These are phyloP conservation scores for Paratrypauchen microcephalus DNA, from an alignment of 2,797 vertebrate genomes.

Conservation along the genomic window DNA sequence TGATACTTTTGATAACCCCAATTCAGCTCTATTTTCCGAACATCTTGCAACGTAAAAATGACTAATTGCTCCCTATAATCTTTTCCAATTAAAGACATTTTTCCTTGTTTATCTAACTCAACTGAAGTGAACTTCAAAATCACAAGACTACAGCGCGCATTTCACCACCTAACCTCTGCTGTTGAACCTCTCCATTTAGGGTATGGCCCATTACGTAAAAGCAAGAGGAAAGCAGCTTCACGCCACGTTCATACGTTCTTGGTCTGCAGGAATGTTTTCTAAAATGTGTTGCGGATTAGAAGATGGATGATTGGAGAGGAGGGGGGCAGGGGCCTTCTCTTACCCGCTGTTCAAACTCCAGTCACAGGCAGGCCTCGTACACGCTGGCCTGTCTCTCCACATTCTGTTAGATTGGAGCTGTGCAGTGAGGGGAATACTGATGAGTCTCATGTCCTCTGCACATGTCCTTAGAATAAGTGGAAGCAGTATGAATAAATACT, in stretches of 20 bases:
- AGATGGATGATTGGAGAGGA: constrained; percentile 41
- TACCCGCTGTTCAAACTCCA: constrained; percentile 6
- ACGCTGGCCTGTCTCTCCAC: constrained; percentile 11
- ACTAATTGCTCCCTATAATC: background rate
- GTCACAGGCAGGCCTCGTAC: constrained; percentile 1
- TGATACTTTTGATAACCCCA: no score
- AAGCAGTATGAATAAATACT: no score
- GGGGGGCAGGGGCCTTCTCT: constrained; percentile 20
- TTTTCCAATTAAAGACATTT: background rate
- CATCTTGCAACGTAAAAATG: background rate
- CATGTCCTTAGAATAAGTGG: background rate
- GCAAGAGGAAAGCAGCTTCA: constrained; percentile 29
- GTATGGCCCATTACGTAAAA: constrained; percentile 38
- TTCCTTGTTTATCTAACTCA: background rate
- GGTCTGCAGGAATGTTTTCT: constrained; percentile 27
- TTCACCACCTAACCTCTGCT: constrained; percentile 24
- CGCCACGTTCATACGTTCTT: constrained; percentile 32
- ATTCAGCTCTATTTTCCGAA: no score
- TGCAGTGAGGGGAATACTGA: constrained; percentile 43
- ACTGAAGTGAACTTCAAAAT: background rate
- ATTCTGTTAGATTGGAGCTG: constrained; percentile 23
- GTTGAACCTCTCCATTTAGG: constrained; percentile 56
- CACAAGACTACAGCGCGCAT: constrained; percentile 5
- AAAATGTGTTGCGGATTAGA: constrained; percentile 37
- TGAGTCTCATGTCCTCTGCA: constrained; percentile 22